Percentiles rank a stretch among this genome's conserved stretches.
Conservation (phyloP, 2,888 invertebrate genomes). For the Dastarcus helophoroides region DNA sequence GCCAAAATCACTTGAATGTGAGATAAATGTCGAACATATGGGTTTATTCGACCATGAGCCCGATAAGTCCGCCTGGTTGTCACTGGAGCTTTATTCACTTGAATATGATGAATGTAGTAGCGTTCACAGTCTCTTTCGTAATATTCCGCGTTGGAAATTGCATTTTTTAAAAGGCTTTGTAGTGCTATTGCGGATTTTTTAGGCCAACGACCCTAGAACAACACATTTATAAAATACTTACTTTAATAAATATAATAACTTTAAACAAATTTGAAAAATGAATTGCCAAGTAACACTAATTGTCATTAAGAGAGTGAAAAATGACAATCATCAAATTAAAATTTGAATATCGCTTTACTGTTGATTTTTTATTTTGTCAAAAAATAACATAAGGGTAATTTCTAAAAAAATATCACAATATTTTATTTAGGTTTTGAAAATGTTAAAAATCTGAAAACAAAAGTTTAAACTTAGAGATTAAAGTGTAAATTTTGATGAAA, state of each 20-base stretch:
- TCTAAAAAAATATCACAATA: too few relatives aligned
- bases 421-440: too few relatives aligned
- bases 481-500: too few relatives aligned
- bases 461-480: too few relatives aligned
- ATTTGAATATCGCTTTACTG: too few relatives aligned
- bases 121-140: slow-evolving; percentile 67
- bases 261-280: too few relatives aligned
- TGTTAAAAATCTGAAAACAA: too few relatives aligned
- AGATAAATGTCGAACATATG: slow-evolving; percentile 73
- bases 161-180: slow-evolving; percentile 65
- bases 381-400: too few relatives aligned
- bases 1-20: slow-evolving; percentile 70
- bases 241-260: background rate
- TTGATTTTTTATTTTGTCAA: too few relatives aligned
- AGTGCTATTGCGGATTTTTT: slow-evolving; percentile 71
- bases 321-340: too few relatives aligned
- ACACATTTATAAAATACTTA: background rate
- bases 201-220: slow-evolving; percentile 59
- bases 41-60: slow-evolving; percentile 76
- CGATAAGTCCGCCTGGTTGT: slow-evolving; percentile 70
- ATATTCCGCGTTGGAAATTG: slow-evolving; percentile 71
- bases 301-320: too few relatives aligned
- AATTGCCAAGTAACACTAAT: too few relatives aligned
- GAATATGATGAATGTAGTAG: slow-evolving; percentile 69
- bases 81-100: slow-evolving; percentile 68